A percentile compares a stretch with the other conserved stretches of the same genome.
Conservation (phyloP, 2,113 vertebrate genomes). For the Otis tarda region DNA sequence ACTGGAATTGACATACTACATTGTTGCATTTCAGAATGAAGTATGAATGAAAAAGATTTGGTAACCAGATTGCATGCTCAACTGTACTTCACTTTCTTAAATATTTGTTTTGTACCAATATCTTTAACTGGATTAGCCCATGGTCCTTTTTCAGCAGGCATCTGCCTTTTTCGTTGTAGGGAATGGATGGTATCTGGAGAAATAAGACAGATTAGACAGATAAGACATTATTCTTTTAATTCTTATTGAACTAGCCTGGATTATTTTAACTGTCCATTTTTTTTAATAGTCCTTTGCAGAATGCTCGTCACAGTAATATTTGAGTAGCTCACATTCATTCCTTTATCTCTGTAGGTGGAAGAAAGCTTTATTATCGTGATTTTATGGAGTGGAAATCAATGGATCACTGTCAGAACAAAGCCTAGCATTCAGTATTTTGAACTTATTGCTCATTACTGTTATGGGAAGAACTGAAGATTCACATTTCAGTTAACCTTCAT, state of each 20-base stretch:
- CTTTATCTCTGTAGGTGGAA: neutral
- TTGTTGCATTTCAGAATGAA: neutral
- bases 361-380: slow-evolving; percentile 2
- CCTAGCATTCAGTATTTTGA: neutral
- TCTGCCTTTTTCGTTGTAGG: neutral
- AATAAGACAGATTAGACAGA: neutral
- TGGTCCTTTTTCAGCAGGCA: neutral
- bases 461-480: neutral
- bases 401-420: slow-evolving; percentile 1
- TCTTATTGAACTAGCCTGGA: neutral
- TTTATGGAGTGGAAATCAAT: slow-evolving; percentile 23
- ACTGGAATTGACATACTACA: neutral
- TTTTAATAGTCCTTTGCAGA: neutral
- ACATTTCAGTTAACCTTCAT: neutral
- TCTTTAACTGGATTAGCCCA: neutral
- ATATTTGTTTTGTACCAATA: neutral
- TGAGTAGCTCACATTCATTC: neutral
- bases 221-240: neutral
- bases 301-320: neutral
- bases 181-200: neutral
- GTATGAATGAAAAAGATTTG: neutral
- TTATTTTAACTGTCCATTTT: neutral
- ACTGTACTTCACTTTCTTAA: neutral
- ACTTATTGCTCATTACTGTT: neutral
- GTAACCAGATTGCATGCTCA: neutral